phyloP scores from a whole-genome alignment of 2,888 invertebrate genomes.

The Drosophila vallismaia region DNA sequence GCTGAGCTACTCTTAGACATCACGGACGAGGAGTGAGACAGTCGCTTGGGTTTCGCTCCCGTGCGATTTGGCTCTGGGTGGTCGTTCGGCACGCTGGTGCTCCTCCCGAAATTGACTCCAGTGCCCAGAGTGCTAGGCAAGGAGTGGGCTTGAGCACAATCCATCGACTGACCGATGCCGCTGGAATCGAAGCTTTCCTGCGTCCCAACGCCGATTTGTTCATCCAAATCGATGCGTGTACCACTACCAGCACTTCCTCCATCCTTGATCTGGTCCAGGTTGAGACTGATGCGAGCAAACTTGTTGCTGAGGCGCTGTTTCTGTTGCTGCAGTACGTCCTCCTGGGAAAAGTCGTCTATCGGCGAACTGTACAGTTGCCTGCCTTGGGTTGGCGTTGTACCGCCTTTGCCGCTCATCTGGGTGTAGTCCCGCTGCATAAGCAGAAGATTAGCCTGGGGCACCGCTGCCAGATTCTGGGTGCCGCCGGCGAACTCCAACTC shows the following conservation, averaged over 20 bases:
- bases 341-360: conserved; percentile 69
- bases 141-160: conserved; percentile 64
- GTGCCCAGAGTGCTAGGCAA: conserved; percentile 70
- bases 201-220: conserved; percentile 41
- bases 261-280: conserved; percentile 80
- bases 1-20: conserved; percentile 67
- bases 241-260: conserved; percentile 52
- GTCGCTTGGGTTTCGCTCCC: conserved; percentile 82
- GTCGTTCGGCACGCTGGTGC: conserved; percentile 58
- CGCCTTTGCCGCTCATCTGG: conserved; percentile 66
- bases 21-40: conserved; percentile 75
- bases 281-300: conserved; percentile 80
- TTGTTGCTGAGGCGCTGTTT: conserved; percentile 74
- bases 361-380: conserved; percentile 80
- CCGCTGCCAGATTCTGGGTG: conserved; percentile 9
- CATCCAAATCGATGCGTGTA: conserved; percentile 54
- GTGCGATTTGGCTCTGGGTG: conserved; percentile 63
- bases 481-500: conserved; percentile 79
- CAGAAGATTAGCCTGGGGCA: conserved; percentile 58
- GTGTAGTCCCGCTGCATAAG: conserved; percentile 76
- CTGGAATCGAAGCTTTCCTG: conserved; percentile 36
- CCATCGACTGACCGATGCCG: conserved; percentile 6
- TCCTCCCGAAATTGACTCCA: conserved; percentile 63
- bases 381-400: conserved; percentile 59
- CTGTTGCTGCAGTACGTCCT: conserved; percentile 64